phyloP scores from a whole-genome alignment of 2,888 invertebrate genomes.

The Yponomeuta plumbellus region DNA sequence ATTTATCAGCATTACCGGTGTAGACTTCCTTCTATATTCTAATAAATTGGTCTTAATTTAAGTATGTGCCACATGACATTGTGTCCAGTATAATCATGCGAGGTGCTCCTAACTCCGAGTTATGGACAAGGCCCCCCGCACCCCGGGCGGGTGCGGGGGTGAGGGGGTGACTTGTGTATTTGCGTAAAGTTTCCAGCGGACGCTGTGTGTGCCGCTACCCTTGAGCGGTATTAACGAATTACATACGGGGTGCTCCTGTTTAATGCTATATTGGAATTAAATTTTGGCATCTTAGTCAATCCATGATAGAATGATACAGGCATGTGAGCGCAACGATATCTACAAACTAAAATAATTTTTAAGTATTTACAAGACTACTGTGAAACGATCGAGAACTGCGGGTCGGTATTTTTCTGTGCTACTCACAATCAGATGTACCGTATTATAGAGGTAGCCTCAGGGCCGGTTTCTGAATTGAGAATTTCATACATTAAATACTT shows the following conservation, averaged over 20 bases:
- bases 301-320: not conserved
- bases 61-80: not conserved
- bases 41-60: not conserved
- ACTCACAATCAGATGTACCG: no score
- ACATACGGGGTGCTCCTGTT: conserved; percentile 38
- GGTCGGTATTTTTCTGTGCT: no score
- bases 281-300: not conserved
- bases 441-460: no score
- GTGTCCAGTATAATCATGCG: not conserved
- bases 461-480: no score
- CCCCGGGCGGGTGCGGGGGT: conserved; percentile 23
- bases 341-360: no score
- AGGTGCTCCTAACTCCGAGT: conserved; percentile 10
- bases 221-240: conserved; percentile 37
- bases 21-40: not conserved
- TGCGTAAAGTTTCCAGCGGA: conserved; percentile 53
- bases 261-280: not conserved
- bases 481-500: no score
- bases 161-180: conserved; percentile 36
- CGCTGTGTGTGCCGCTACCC: conserved; percentile 46
- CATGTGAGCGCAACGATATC: no score
- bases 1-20: not conserved
- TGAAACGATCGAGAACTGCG: no score
- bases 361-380: no score
- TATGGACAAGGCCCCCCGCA: conserved; percentile 3